A percentile compares a stretch with the other conserved stretches of the same genome.
Evolutionary conservation across 2,113 vertebrate genomes (phyloP).

Genomic region (Pomatostomus ruficeps): DNA sequence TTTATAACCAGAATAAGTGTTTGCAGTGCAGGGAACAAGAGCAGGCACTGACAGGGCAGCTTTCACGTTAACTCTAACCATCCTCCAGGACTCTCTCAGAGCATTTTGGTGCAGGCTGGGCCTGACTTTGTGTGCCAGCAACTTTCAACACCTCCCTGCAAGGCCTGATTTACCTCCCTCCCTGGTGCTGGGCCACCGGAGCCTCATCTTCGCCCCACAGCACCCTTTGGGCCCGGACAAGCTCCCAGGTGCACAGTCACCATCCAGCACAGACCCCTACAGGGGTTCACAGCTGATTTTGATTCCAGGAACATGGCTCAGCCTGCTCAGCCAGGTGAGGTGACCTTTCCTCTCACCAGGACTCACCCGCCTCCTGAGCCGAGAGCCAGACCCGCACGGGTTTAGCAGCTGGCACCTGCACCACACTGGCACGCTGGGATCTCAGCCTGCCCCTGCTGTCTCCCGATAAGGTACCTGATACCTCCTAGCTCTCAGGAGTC

Average conservation of each 20-base stretch:
- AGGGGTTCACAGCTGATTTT: accelerated
- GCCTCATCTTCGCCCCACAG: neutral
- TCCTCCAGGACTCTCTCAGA: neutral
- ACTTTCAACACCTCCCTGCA: neutral
- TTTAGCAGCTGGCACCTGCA: neutral
- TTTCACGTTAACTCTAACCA: neutral
- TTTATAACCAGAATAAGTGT: conserved; percentile 32
- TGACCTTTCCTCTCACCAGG: neutral
- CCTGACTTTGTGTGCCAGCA: neutral
- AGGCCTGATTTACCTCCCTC: neutral
- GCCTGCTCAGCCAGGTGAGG: neutral
- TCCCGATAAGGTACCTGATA: neutral
- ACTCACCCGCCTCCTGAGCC: neutral
- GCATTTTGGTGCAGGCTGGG: neutral
- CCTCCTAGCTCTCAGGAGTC: neutral
- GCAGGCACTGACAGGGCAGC: neutral
- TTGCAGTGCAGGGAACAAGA: neutral
- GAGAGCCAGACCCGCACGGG: accelerated
- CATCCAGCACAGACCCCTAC: neutral
- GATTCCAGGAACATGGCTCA: neutral
- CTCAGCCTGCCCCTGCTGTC: neutral
- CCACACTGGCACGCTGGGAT: accelerated
- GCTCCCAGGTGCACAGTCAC: accelerated
- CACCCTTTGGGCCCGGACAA: neutral
- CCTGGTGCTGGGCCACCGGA: neutral